Base-by-base conservation (phyloP, 2,113 vertebrate genomes). In the Bucco capensis region DNA sequence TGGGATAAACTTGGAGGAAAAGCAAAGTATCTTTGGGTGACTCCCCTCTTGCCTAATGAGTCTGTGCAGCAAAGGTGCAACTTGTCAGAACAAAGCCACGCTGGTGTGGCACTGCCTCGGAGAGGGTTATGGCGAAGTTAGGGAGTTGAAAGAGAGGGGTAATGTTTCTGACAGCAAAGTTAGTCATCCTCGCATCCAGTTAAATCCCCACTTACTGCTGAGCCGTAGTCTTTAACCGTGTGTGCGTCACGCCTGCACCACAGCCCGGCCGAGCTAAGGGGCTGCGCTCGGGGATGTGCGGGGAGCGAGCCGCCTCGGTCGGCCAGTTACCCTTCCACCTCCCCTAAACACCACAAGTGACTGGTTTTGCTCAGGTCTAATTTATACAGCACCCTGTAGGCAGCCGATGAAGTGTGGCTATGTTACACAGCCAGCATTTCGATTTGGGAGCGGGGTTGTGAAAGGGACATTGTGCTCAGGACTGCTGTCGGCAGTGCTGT, bases 71-170 rank as follows among this genome's bases (percentile, higher is more conserved):
- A 12, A 64, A 75, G 91, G 93, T 81, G 83, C 76, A 71, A 79
- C 89, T 78, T 91, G 76, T 92, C 80, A 81, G 87, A 93, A 89
- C 87, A 93, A 89, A 91, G 91, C 91, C 80, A 23, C 51, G 75
- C 94, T 78, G 65, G 54, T 28, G 46, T 62, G 10, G 53, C 28
- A 24, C 80, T 77, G 80, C 74, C 84, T 87, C 7, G 10, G 16
- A 86, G 88, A 86, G 82, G 74, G 67, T 88, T 93, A 67, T 7
- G 11, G 42, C 9, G 10, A 85, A 95, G 85, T 92, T 81, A 89
- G 80, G 72, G 86, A 85, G 71, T 81, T 93, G 90, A 88, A 77
- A 82, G 91, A 81, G 58, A 30, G 72, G 86, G 88, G 81, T 46
- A 89, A 44, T 76, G 73, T 93, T 93, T 96, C 93, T 94, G 81